phyloP scores from a whole-genome alignment of 2,888 invertebrate genomes.

The Dastarcus helophoroides region DNA sequence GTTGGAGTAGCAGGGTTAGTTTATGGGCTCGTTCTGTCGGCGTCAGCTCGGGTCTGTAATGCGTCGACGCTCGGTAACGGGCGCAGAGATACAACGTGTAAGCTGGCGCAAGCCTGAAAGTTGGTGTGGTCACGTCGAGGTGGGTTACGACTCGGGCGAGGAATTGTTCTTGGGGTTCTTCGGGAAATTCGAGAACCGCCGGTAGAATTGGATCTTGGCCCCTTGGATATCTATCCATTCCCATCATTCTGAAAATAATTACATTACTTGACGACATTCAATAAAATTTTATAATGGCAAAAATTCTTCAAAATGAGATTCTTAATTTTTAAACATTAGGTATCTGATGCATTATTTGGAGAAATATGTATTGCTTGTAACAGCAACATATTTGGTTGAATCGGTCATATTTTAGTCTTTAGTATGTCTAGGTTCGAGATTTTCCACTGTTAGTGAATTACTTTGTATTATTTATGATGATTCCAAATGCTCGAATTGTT shows the following conservation, averaged over 20 bases:
- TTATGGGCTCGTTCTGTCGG: slow-evolving; percentile 87
- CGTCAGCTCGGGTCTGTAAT: slow-evolving; percentile 77
- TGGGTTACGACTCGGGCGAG: slow-evolving; percentile 78
- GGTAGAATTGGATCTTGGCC: slow-evolving; percentile 86
- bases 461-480: no score
- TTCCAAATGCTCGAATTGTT: no score
- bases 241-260: slow-evolving; percentile 29
- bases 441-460: no score
- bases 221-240: slow-evolving; percentile 45
- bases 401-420: no score
- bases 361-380: no score
- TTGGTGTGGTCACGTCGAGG: slow-evolving; percentile 76
- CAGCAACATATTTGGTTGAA: no score
- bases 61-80: slow-evolving; percentile 85
- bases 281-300: no score
- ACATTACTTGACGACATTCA: no score
- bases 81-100: slow-evolving; percentile 94
- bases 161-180: slow-evolving; percentile 89
- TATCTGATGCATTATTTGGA: no score
- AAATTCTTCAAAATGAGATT: no score
- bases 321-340: no score
- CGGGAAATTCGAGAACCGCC: slow-evolving; percentile 88
- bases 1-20: slow-evolving; percentile 78
- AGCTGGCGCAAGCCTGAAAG: slow-evolving; percentile 93
- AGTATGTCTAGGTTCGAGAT: no score